Evolutionary conservation across 2,888 invertebrate species (phyloP).

Genomic region (Beris morrisii): DNA sequence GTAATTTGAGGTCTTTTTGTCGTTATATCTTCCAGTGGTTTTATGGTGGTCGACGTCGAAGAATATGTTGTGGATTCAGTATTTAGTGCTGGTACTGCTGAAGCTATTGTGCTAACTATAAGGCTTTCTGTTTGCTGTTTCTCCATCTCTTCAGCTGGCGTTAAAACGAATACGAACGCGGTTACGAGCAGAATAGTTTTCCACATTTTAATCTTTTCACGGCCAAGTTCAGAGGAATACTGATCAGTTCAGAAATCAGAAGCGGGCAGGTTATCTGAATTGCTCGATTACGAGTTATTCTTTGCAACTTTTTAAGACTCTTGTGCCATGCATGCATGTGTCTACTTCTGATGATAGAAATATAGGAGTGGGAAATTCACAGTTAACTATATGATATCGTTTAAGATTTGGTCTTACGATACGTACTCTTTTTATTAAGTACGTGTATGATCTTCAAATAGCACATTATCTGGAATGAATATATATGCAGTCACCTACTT

Average conservation of each 20-base stretch:
- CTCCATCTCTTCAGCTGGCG: not conserved
- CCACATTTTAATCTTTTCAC: slow-evolving; percentile 30
- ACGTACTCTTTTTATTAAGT: too few species aligned
- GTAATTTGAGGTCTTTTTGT: slow-evolving; percentile 46
- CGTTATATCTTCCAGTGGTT: slow-evolving; percentile 38
- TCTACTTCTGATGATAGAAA: not conserved
- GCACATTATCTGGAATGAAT: too few species aligned
- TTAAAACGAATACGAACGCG: slow-evolving; percentile 4
- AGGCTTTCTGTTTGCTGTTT: not conserved
- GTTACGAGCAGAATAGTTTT: slow-evolving; percentile 13
- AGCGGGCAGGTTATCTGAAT: slow-evolving; percentile 3
- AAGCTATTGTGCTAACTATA: not conserved
- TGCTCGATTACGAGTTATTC: not conserved
- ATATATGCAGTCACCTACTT: too few species aligned
- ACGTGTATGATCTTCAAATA: too few species aligned
- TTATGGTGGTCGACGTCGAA: not conserved
- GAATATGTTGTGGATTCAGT: not conserved
- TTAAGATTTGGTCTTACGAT: too few species aligned
- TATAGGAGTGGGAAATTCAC: slow-evolving; percentile 26
- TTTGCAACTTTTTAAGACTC: slow-evolving; percentile 9
- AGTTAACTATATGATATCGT: slow-evolving; percentile 4
- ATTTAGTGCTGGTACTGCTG: not conserved
- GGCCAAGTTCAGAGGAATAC: slow-evolving; percentile 36
- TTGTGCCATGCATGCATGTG: not conserved
- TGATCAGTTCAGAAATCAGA: slow-evolving; percentile 12